Conservation (phyloP, 2,797 vertebrate species). For the Gadopsis marmoratus region DNA sequence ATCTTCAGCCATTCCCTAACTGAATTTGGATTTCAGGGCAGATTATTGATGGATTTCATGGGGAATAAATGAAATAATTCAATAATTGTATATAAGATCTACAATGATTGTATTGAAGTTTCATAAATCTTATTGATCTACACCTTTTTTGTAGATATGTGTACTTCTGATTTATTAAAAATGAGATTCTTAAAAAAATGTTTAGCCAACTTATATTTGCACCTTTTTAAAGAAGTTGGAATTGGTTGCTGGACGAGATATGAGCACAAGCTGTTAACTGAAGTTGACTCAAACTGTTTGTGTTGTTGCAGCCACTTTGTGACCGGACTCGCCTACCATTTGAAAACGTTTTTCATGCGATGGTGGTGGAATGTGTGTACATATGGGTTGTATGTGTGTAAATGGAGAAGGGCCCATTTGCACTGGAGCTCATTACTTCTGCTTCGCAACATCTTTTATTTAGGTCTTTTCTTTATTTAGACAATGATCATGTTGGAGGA, state of each 20-base stretch:
- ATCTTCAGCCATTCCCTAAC: slow-evolving; percentile 50
- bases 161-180: slow-evolving; percentile 86
- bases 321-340: background rate
- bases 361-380: too few relatives aligned
- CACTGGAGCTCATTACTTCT: slow-evolving; percentile 23
- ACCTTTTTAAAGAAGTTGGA: background rate
- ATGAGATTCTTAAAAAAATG: slow-evolving; percentile 75
- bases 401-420: slow-evolving; percentile 15
- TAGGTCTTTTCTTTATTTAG: background rate
- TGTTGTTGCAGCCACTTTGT: background rate
- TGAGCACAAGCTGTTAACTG: background rate
- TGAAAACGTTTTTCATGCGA: background rate
- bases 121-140: slow-evolving; percentile 83
- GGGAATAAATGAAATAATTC: slow-evolving; percentile 68
- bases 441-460: slow-evolving; percentile 27
- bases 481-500: background rate
- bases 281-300: background rate
- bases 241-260: background rate
- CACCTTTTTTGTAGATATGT: slow-evolving; percentile 84
- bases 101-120: slow-evolving; percentile 85
- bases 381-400: background rate
- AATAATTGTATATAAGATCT: slow-evolving; percentile 84
- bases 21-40: slow-evolving; percentile 59
- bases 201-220: background rate
- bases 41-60: slow-evolving; percentile 60